Conservation (phyloP, 2,888 invertebrate species). For the Rhingia campestris region DNA sequence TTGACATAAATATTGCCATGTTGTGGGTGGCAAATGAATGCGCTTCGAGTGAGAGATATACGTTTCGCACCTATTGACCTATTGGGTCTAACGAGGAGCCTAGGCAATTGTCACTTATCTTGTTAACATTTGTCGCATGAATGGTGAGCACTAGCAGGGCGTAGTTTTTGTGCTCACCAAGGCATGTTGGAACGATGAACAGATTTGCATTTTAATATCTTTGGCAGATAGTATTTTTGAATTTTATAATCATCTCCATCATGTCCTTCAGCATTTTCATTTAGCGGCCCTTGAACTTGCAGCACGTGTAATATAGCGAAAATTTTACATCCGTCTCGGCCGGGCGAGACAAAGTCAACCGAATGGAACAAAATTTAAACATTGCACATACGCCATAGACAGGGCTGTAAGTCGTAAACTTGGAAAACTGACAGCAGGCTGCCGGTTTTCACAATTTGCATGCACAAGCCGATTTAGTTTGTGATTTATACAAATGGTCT, state of each 20-base stretch:
- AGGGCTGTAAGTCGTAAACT: conserved; percentile 27
- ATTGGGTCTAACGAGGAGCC: neutral
- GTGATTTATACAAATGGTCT: conserved; percentile 71
- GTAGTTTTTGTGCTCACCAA: conserved; percentile 16
- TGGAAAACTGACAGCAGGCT: conserved; percentile 61
- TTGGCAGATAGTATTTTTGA: neutral
- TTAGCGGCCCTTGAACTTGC: conserved; percentile 17
- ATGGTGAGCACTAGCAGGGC: conserved; percentile 5
- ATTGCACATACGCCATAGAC: neutral
- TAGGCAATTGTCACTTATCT: conserved; percentile 28
- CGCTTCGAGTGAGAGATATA: conserved; percentile 3
- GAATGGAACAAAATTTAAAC: conserved; percentile 1
- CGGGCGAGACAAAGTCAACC: conserved; percentile 21
- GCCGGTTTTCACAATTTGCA: conserved; percentile 68
- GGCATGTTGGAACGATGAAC: neutral
- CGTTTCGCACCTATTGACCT: conserved; percentile 13
- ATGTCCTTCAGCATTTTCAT: neutral
- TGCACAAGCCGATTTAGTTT: conserved; percentile 51
- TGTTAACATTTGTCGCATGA: conserved; percentile 21
- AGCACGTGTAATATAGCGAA: neutral
- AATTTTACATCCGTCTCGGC: conserved; percentile 33
- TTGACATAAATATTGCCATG: conserved; percentile 38
- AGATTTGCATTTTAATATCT: conserved; percentile 1
- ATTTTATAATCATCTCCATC: neutral
- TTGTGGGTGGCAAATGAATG: conserved; percentile 6